phyloP scores from a whole-genome alignment of 2,888 invertebrate genomes.

The Homarus gammarus region DNA sequence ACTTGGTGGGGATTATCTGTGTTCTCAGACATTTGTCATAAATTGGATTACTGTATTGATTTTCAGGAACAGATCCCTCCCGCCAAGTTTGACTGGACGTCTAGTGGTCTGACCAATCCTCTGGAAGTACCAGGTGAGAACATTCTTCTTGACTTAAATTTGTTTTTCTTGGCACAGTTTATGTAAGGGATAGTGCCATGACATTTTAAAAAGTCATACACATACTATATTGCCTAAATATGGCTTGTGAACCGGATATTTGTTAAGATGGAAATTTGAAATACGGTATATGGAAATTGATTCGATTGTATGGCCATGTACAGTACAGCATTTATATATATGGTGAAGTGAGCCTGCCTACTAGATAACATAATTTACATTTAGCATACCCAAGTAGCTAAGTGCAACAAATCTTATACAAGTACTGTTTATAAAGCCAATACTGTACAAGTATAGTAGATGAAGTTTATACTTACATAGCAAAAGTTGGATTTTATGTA shows the following conservation, averaged over 20 bases:
- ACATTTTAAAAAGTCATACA: not conserved
- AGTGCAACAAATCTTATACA: too few species aligned
- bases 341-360: too few species aligned
- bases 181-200: not conserved
- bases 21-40: not conserved
- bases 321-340: too few species aligned
- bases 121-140: slow-evolving; percentile 66
- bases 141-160: not conserved
- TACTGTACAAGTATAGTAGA: too few species aligned
- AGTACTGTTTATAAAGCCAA: too few species aligned
- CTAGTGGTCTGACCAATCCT: slow-evolving; percentile 69
- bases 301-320: too few species aligned
- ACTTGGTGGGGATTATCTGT: too few species aligned
- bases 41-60: slow-evolving; percentile 7
- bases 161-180: not conserved
- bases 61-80: slow-evolving; percentile 72
- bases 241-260: not conserved
- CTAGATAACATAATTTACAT: too few species aligned
- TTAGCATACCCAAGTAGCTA: too few species aligned
- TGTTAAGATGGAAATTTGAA: not conserved
- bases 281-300: too few species aligned
- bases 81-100: slow-evolving; percentile 72
- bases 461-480: too few species aligned
- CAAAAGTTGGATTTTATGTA: too few species aligned
- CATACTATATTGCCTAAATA: not conserved